These are phyloP conservation scores for Vulpes lagopus DNA, from an alignment of 2,113 vertebrate species.

Conservation along the genomic window DNA sequence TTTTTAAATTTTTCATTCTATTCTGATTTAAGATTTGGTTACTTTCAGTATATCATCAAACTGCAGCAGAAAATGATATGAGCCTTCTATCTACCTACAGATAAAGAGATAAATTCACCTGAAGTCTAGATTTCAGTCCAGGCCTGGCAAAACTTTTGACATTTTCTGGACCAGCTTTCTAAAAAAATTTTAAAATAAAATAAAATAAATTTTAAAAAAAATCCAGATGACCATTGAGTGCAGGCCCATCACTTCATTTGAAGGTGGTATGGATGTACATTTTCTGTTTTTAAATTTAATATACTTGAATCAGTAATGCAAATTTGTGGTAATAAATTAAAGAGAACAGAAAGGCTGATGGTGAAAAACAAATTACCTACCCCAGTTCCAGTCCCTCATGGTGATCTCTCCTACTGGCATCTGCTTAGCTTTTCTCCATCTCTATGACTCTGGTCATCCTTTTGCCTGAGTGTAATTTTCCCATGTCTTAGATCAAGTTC, in stretches of 20 bases:
- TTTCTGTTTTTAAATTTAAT: conserved; percentile 30
- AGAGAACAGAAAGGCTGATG: neutral
- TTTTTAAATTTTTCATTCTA: neutral
- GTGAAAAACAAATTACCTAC: neutral
- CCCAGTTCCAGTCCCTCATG: neutral
- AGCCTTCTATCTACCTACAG: neutral
- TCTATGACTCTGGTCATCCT: neutral
- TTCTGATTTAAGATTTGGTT: conserved; percentile 8
- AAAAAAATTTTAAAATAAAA: neutral
- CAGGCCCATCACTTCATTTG: neutral
- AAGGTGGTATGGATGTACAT: neutral
- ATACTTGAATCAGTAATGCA: neutral
- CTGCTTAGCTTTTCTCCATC: neutral
- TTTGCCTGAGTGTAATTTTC: neutral
- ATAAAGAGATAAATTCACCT: neutral
- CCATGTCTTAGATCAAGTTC: neutral
- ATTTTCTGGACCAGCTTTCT: neutral
- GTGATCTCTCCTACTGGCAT: neutral
- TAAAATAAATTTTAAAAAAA: neutral
- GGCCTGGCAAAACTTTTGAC: neutral
- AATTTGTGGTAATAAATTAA: neutral
- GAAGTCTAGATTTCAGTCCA: neutral
- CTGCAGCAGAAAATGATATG: neutral
- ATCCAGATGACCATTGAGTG: neutral
- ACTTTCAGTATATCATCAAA: neutral